Conservation (phyloP, 1,140 invertebrate genomes). For the Conus ventricosus region DNA sequence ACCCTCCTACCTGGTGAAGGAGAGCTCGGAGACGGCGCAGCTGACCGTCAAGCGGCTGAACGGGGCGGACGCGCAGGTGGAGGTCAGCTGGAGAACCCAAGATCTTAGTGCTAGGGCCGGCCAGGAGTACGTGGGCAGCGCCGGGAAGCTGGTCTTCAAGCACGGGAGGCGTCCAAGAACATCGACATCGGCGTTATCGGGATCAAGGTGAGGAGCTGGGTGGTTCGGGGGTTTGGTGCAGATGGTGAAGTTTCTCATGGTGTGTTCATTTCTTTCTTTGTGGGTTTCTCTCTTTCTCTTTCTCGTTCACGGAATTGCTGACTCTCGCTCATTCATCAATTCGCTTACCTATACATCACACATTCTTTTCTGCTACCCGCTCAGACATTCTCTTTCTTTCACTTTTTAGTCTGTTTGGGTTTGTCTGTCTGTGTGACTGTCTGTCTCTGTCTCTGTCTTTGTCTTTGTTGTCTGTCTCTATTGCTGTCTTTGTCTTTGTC, state of each 20-base stretch:
- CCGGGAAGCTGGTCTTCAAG: constrained; percentile 78
- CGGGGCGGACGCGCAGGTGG: constrained; percentile 80
- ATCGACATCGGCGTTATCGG: constrained; percentile 79
- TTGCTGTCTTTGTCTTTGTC: too few species aligned
- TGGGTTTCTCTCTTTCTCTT: too few species aligned
- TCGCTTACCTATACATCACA: too few species aligned
- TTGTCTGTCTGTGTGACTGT: too few species aligned
- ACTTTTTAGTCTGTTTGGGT: constrained; percentile 6
- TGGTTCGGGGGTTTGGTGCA: background rate
- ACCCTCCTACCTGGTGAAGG: constrained; percentile 80
- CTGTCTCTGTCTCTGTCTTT: too few species aligned
- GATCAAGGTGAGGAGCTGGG: constrained; percentile 44
- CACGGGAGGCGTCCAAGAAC: constrained; percentile 78
- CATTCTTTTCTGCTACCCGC: too few species aligned
- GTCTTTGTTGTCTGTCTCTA: too few species aligned
- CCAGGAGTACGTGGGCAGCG: constrained; percentile 76
- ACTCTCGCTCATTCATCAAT: too few species aligned
- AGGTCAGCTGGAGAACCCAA: constrained; percentile 79
- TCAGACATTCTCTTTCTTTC: background rate
- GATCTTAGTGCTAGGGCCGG: constrained; percentile 79
- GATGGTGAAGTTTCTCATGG: too few species aligned
- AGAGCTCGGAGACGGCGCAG: constrained; percentile 77
- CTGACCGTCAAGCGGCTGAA: constrained; percentile 78
- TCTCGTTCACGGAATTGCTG: too few species aligned
- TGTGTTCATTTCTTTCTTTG: too few species aligned